A percentile compares a stretch with the other conserved stretches of the same genome.
Evolutionary conservation across 1,140 invertebrate genomes (phyloP).

Genomic region (Pomacea maculata): DNA sequence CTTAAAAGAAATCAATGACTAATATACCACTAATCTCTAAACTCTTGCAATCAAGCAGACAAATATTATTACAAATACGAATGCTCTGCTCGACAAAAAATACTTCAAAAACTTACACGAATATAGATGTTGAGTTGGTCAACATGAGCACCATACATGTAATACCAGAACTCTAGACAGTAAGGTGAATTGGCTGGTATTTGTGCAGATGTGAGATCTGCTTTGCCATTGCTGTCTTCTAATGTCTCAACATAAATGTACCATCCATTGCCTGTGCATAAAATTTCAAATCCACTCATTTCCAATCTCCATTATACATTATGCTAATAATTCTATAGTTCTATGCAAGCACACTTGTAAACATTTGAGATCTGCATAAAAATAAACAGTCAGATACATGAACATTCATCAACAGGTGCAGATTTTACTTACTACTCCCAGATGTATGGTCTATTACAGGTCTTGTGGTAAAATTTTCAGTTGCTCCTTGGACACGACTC

Average conservation of each 20-base stretch:
- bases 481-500: conserved; percentile 41
- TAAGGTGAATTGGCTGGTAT: conserved; percentile 1
- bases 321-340: no score
- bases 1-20: no score
- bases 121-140: conserved; percentile 47
- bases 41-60: no score
- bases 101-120: not conserved
- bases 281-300: not conserved
- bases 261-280: conserved; percentile 41
- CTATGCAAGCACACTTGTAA: no score
- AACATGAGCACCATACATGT: conserved; percentile 76
- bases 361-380: no score
- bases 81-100: no score
- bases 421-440: conserved; percentile 14
- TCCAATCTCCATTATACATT: not conserved
- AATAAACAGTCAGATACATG: no score
- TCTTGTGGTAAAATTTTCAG: conserved; percentile 41
- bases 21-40: no score
- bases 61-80: no score
- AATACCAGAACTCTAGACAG: conserved; percentile 73
- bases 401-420: no score
- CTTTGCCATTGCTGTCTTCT: conserved; percentile 73
- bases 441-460: conserved; percentile 49
- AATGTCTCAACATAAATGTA: conserved; percentile 66
- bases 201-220: conserved; percentile 69